phyloP scores from a whole-genome alignment of 2,113 vertebrate species.

The Porphyrio hochstetteri region DNA sequence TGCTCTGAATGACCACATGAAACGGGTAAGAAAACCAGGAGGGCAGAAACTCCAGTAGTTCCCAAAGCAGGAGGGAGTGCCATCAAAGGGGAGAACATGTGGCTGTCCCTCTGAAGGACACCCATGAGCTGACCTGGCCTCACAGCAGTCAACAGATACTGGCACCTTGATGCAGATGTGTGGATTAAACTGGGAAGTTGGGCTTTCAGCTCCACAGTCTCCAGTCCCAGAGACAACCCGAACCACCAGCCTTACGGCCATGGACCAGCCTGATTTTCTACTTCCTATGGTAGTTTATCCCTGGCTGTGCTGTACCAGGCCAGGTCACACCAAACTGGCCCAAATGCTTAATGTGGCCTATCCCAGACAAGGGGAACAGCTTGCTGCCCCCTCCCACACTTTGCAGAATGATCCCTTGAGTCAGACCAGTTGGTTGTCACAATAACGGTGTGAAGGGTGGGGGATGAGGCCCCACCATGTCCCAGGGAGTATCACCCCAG shows the following conservation, averaged over 20 bases:
- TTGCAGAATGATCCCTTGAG: not conserved
- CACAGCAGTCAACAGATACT: not conserved
- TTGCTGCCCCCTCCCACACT: accelerated
- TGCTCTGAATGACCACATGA: slow-evolving; percentile 91
- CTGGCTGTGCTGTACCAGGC: not conserved
- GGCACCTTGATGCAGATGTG: not conserved
- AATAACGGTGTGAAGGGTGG: accelerated
- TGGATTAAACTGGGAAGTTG: not conserved
- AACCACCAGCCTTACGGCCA: not conserved
- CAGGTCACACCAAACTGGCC: not conserved
- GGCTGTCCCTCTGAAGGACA: not conserved
- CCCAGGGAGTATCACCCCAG: not conserved
- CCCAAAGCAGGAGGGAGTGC: not conserved
- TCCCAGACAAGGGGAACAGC: not conserved
- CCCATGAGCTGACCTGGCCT: not conserved
- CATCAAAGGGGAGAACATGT: accelerated
- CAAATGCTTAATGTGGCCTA: not conserved
- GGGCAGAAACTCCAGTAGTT: not conserved
- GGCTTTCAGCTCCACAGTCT: not conserved
- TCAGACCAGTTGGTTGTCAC: not conserved
- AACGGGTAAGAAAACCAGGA: slow-evolving; percentile 75
- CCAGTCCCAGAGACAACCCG: not conserved
- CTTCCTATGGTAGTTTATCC: not conserved
- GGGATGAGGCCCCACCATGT: accelerated
- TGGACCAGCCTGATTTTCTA: accelerated